Conservation (phyloP, 2,797 vertebrate genomes). For the Euphonia xanthogaster region DNA sequence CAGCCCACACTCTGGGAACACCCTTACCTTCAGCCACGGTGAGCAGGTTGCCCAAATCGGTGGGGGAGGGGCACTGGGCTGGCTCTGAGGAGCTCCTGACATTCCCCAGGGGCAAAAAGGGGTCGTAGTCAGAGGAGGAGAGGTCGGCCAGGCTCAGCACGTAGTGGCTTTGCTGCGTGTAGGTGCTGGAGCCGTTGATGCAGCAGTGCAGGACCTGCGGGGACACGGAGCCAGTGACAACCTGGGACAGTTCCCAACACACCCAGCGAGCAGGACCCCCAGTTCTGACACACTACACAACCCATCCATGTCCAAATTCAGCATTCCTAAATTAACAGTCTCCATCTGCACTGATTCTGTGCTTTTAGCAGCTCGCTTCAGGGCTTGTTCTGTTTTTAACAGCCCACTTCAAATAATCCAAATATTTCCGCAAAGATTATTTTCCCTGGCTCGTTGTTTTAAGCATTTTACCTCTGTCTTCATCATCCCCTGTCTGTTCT, state of each 20-base stretch:
- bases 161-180: conserved; percentile 93
- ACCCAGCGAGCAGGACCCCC: background rate
- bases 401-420: background rate
- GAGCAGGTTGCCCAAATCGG: conserved; percentile 89
- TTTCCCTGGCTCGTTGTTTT: rapidly evolving
- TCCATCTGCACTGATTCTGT: background rate
- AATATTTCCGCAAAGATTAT: background rate
- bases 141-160: conserved; percentile 92
- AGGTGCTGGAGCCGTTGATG: conserved; percentile 90
- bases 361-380: background rate
- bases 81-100: conserved; percentile 87
- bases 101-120: conserved; percentile 86
- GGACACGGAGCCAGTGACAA: background rate
- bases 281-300: background rate
- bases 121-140: conserved; percentile 87
- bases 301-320: rapidly evolving
- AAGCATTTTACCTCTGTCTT: background rate
- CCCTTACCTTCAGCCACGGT: conserved; percentile 93
- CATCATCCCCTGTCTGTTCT: background rate
- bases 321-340: background rate
- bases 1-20: background rate
- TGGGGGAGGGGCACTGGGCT: conserved; percentile 74
- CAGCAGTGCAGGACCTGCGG: conserved; percentile 92
- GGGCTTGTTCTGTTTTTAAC: background rate
- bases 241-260: background rate